A percentile compares a stretch with the other conserved stretches of the same genome.
Conservation (phyloP, 2,113 vertebrate genomes). For the Rhynchopsitta pachyrhyncha region DNA sequence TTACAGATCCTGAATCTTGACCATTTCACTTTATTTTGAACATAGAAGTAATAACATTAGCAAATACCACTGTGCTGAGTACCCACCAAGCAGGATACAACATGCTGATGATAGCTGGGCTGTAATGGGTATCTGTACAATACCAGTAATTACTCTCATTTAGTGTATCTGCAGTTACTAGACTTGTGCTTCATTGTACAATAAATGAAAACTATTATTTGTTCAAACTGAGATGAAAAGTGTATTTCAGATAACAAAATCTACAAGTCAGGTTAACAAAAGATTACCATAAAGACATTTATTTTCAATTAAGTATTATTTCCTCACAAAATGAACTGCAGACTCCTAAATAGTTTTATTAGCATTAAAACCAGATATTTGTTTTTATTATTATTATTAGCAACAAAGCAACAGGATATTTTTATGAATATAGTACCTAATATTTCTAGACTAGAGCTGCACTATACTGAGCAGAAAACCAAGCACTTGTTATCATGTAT, state of each 20-base stretch:
- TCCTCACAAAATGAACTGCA: background rate
- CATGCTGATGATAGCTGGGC: background rate
- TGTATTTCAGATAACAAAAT: background rate
- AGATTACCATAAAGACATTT: background rate
- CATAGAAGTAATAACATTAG: background rate
- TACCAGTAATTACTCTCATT: background rate
- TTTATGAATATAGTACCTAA: background rate
- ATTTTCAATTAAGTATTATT: background rate
- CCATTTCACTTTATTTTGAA: constrained; percentile 10
- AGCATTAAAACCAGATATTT: background rate
- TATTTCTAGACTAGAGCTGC: background rate
- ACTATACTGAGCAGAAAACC: background rate
- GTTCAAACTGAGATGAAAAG: background rate
- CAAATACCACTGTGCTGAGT: background rate
- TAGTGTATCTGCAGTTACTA: background rate
- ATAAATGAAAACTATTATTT: background rate
- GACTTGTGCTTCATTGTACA: background rate
- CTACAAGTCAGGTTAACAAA: background rate
- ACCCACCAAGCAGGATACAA: background rate
- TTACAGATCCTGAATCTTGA: constrained; percentile 13
- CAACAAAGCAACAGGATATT: background rate
- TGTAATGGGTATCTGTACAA: background rate
- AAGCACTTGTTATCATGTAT: background rate
- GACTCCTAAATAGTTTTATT: background rate
- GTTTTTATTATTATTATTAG: background rate